Base-by-base conservation (phyloP, 2,888 invertebrate species). In the Crossocerus cetratus region DNA sequence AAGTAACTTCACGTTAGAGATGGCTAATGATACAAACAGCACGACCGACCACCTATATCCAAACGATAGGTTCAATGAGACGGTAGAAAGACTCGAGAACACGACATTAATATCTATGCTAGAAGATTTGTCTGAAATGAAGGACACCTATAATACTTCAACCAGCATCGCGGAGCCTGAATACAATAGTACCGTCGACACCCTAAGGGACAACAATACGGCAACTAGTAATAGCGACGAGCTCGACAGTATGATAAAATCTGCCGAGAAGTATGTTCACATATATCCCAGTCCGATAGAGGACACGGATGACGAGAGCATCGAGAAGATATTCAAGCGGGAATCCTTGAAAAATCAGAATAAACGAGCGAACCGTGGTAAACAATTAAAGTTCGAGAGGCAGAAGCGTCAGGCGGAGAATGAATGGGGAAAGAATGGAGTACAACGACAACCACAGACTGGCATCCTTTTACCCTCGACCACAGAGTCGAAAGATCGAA, bases 401-500 rank as follows among this genome's bases (percentile, higher is more conserved):
- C 32, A 44, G 22, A 78, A 66, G 65, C 18, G 69, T 20, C 67
- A 74, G 44, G 57, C 62, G 21, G 16, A 68, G 44, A 66, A 4
- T 16, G 62, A 65, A 49, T 60, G 13, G 18, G 61, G 54, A 45
- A 68, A 20, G 20, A 43, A 90, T 86, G 76, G 92, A 3, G 77
- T 89, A 42, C 87, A 88, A 44, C 84, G 84, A 23, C 89, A 89
- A 73, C 86, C 88, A 16, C 89, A 88, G 4, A 88, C 89, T 2
- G 90, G 90, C 16, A 86, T 90, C 66, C 70, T 88, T 2, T 76
- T 89, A 53, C 85, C 88, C 2, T 84, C 88, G 21, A 74, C 88
- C 86, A n/a, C 84, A 91, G 88, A 91, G 84, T 89, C 92, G 68
- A 83, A 92, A 4, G 32, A 3, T 32, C 32, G 32, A 32, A 85